These are phyloP conservation scores for Leucophora obtusa DNA, from an alignment of 2,888 invertebrate species.

Conservation along the genomic window DNA sequence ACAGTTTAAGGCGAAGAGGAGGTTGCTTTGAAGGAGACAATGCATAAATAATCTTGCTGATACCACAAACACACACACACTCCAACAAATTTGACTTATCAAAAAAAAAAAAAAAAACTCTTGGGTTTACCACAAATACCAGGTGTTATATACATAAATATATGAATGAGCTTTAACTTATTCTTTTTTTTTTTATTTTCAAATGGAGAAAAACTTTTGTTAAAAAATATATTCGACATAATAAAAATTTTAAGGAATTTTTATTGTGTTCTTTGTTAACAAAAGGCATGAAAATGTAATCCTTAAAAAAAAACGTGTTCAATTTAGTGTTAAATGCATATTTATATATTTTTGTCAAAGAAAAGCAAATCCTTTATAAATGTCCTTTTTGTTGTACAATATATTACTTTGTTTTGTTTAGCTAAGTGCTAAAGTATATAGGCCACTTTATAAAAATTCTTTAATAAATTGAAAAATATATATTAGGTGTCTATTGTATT, in stretches of 20 bases:
- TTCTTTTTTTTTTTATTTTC: conserved; percentile 4
- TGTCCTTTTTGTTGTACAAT: conserved; percentile 21
- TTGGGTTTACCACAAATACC: conserved; percentile 49
- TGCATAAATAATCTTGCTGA: conserved; percentile 18
- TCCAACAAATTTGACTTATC: conserved; percentile 13
- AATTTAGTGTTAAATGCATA: conserved; percentile 54
- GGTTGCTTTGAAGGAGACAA: background rate
- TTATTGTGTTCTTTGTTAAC: conserved; percentile 39
- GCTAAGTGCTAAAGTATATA: conserved; percentile 46
- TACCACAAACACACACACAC: background rate
- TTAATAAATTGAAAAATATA: conserved; percentile 45
- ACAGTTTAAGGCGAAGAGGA: background rate
- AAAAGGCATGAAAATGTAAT: conserved; percentile 34
- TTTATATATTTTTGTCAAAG: conserved; percentile 6
- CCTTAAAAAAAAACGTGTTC: conserved; percentile 53
- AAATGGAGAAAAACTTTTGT: conserved; percentile 21
- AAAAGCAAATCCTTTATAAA: conserved; percentile 45
- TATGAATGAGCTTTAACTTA: conserved; percentile 18
- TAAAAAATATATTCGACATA: conserved; percentile 15
- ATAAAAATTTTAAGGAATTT: conserved; percentile 59
- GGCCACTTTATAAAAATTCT: conserved; percentile 37
- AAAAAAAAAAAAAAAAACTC: conserved; percentile 11
- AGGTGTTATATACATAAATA: conserved; percentile 38
- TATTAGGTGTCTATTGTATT: background rate
- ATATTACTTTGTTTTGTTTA: background rate